Evolutionary conservation across 2,113 vertebrate genomes (phyloP).

Genomic region (Mesitornis unicolor): DNA sequence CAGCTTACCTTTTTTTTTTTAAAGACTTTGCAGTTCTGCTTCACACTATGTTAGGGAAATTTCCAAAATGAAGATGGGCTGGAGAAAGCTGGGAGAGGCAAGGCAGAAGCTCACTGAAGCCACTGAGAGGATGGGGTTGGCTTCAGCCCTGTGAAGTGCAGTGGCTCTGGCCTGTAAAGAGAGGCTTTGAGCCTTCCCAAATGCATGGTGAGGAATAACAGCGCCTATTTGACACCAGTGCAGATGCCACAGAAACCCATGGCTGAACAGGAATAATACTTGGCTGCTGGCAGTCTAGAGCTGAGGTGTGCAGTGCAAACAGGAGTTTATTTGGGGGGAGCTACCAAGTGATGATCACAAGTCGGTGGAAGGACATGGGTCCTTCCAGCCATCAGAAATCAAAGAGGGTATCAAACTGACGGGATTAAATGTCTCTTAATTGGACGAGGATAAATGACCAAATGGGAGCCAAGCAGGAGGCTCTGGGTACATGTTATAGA

Average conservation of each 20-base stretch:
- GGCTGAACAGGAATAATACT: rapidly evolving
- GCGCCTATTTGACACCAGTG: rapidly evolving
- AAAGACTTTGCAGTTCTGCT: not conserved
- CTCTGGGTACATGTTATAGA: not conserved
- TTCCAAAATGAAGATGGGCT: not conserved
- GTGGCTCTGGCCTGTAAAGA: not conserved
- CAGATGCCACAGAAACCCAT: not conserved
- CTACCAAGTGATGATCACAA: not conserved
- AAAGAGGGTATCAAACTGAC: not conserved
- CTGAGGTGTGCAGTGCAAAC: not conserved
- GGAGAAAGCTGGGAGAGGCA: not conserved
- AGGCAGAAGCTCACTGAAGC: not conserved
- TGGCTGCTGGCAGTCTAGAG: rapidly evolving
- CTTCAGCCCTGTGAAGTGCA: rapidly evolving
- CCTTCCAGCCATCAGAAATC: not conserved
- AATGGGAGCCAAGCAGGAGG: not conserved
- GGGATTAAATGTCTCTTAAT: not conserved
- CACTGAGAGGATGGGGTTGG: not conserved
- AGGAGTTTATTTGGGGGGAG: rapidly evolving
- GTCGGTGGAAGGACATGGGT: rapidly evolving
- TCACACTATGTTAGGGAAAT: not conserved
- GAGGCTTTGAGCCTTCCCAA: not conserved
- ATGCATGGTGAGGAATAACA: rapidly evolving
- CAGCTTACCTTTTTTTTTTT: not conserved
- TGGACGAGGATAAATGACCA: not conserved